Percentiles rank a stretch among this genome's conserved stretches.
Conservation (phyloP, 2,797 vertebrate genomes). For the Sebastolobus alascanus region DNA sequence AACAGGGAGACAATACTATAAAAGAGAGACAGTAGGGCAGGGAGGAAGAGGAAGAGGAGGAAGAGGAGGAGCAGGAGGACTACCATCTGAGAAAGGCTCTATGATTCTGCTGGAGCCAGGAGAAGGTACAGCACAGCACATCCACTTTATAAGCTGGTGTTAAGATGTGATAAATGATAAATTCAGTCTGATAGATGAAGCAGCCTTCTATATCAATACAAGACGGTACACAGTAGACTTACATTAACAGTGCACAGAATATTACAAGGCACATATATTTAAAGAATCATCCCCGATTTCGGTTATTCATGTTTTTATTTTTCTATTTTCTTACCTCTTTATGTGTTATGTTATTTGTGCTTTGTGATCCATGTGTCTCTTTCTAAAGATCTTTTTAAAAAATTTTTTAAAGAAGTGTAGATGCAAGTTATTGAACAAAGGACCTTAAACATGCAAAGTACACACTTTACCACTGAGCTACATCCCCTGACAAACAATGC, state of each 20-base stretch:
- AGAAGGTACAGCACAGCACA: constrained; percentile 38
- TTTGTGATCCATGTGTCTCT: not conserved
- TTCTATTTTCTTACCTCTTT: not conserved
- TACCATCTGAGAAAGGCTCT: constrained; percentile 6
- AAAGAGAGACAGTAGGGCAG: not conserved
- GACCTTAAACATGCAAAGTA: not conserved
- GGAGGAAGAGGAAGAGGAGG: constrained; percentile 1
- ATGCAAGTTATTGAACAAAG: not conserved
- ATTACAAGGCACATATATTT: not conserved
- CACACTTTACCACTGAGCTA: not conserved
- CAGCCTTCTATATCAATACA: not conserved
- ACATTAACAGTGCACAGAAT: not conserved
- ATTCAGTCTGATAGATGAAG: not conserved
- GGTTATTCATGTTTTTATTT: not conserved
- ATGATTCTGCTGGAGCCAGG: constrained; percentile 31
- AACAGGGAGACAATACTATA: not conserved
- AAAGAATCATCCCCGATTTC: not conserved
- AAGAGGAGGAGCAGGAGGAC: not conserved
- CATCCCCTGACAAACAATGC: not conserved
- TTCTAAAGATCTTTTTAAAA: not conserved
- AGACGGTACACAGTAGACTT: not conserved
- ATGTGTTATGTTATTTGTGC: not conserved
- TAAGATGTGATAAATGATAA: not conserved
- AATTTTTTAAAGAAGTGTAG: not conserved
- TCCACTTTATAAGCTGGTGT: not conserved